Conservation (phyloP, 2,797 vertebrate species). For the Pogonophryne albipinna region DNA sequence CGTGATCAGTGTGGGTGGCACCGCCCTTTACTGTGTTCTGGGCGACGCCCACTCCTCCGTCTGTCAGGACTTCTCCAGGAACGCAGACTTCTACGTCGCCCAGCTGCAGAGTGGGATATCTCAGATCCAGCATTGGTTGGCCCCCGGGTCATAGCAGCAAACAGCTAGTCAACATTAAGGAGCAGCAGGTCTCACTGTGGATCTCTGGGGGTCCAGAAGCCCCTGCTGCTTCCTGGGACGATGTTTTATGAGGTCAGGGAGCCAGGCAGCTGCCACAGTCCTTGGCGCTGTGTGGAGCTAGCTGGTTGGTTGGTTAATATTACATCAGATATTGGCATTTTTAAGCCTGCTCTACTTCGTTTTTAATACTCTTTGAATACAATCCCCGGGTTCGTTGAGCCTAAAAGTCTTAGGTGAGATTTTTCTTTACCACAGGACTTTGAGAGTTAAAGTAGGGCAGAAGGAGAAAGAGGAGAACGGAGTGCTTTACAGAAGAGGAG, state of each 20-base stretch:
- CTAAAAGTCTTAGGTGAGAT: constrained; percentile 19
- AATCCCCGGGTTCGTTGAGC: constrained; percentile 31
- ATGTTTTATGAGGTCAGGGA: constrained; percentile 20
- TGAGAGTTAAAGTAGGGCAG: constrained; percentile 23
- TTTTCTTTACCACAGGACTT: constrained; percentile 12
- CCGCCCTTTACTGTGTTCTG: constrained; percentile 95
- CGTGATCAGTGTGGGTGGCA: constrained; percentile 96
- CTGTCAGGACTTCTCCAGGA: constrained; percentile 94
- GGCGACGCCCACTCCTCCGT: constrained; percentile 93
- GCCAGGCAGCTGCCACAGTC: constrained; percentile 20
- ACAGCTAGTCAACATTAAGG: background rate
- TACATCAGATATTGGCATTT: constrained; percentile 37
- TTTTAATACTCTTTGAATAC: constrained; percentile 47
- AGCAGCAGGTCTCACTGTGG: constrained; percentile 5
- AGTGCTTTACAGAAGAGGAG: constrained; percentile 11
- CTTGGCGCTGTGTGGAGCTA: constrained; percentile 10
- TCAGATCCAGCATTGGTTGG: constrained; percentile 91
- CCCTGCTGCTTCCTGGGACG: constrained; percentile 27
- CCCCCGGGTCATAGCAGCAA: constrained; percentile 80
- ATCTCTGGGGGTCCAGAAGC: constrained; percentile 1
- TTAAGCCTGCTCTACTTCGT: constrained; percentile 21
- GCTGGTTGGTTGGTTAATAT: constrained; percentile 35
- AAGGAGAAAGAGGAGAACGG: constrained; percentile 15
- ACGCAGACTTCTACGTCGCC: constrained; percentile 94
- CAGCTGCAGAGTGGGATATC: constrained; percentile 90